Percentiles rank a stretch among this genome's conserved stretches.
phyloP scores from a whole-genome alignment of 2,888 invertebrate genomes.

The Lymantria monacha region DNA sequence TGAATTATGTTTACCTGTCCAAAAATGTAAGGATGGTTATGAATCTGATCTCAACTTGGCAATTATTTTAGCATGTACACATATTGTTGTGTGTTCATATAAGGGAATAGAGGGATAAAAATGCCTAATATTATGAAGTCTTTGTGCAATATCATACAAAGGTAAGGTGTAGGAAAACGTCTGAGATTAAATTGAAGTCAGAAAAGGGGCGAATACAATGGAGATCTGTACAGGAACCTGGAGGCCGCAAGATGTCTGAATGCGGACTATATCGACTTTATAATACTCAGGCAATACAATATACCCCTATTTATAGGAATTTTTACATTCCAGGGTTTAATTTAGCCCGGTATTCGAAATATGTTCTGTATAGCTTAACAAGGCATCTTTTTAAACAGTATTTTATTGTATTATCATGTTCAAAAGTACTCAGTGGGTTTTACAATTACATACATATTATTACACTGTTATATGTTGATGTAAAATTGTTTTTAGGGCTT shows the following conservation, averaged over 20 bases:
- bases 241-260: slow-evolving; percentile 52
- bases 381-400: neutral
- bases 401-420: neutral
- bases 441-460: neutral
- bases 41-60: slow-evolving; percentile 24
- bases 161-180: slow-evolving; percentile 52
- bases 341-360: slow-evolving; percentile 45
- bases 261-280: slow-evolving; percentile 58
- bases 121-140: slow-evolving; percentile 31
- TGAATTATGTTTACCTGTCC: slow-evolving; percentile 35
- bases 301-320: slow-evolving; percentile 42
- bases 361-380: slow-evolving; percentile 32
- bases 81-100: slow-evolving; percentile 12
- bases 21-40: slow-evolving; percentile 29
- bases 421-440: neutral
- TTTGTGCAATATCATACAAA: slow-evolving; percentile 39
- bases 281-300: slow-evolving; percentile 56
- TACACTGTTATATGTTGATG: neutral
- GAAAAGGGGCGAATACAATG: slow-evolving; percentile 65
- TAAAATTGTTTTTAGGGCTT: too few species aligned
- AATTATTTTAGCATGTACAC: slow-evolving; percentile 20
- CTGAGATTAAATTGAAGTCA: slow-evolving; percentile 66
- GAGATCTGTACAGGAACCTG: slow-evolving; percentile 37
- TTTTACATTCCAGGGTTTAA: slow-evolving; percentile 48
- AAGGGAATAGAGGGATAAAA: slow-evolving; percentile 19